A percentile compares a stretch with the other conserved stretches of the same genome.
These are phyloP conservation scores for Sepioteuthis lessoniana DNA, from an alignment of 2,888 invertebrate genomes.

Conservation along the genomic window DNA sequence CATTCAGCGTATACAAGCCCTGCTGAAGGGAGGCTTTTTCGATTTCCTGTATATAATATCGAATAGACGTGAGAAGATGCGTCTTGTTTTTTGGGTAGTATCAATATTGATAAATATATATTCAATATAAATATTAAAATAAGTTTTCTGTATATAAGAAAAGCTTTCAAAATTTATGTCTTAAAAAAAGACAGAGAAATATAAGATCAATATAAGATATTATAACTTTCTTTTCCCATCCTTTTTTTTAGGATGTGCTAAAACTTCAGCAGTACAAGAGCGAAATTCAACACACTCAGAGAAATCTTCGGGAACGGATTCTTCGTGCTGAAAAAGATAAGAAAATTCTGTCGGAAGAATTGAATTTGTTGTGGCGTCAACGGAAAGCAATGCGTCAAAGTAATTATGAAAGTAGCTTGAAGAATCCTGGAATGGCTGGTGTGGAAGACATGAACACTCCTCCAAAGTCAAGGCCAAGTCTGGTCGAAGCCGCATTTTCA, in stretches of 20 bases:
- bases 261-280: conserved; percentile 36
- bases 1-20: no score
- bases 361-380: conserved; percentile 34
- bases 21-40: no score
- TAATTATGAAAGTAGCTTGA: neutral
- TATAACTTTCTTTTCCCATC: neutral
- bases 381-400: neutral
- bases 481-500: conserved; percentile 15
- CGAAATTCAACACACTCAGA: neutral
- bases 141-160: no score
- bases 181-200: no score
- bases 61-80: no score
- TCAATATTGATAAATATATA: no score
- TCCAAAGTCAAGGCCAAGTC: neutral
- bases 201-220: no score
- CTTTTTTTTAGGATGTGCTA: neutral
- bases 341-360: neutral
- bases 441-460: neutral
- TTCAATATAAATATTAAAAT: no score
- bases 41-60: no score
- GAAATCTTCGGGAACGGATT: neutral
- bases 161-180: no score
- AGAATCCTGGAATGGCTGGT: neutral
- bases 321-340: neutral
- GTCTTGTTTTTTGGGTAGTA: no score